Evolutionary conservation across 2,888 invertebrate genomes (phyloP).

Genomic region (Dorcus hopei): DNA sequence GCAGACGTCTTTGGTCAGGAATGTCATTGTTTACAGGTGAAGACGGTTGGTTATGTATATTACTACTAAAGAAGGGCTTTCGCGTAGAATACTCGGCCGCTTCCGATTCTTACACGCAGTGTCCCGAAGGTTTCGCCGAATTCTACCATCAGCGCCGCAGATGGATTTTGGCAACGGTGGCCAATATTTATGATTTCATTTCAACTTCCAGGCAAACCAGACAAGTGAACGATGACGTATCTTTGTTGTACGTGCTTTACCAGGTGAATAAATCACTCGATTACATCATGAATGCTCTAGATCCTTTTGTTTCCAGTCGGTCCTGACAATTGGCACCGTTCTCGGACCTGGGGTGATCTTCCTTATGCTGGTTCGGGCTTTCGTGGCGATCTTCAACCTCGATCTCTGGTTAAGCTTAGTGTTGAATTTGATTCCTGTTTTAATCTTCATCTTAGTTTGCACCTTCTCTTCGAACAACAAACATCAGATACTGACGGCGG

Average conservation of each 20-base stretch:
- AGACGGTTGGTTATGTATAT: constrained; percentile 93
- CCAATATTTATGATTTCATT: constrained; percentile 88
- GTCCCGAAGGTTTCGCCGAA: constrained; percentile 88
- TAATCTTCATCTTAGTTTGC: constrained; percentile 65
- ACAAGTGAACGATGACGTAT: constrained; percentile 84
- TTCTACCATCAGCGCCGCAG: constrained; percentile 92
- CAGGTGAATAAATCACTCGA: constrained; percentile 50
- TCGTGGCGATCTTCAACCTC: constrained; percentile 73
- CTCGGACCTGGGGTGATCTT: constrained; percentile 82
- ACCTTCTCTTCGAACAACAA: constrained; percentile 56
- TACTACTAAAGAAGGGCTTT: constrained; percentile 87
- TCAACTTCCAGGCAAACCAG: constrained; percentile 75
- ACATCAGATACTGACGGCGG: constrained; percentile 60
- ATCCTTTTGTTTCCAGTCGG: constrained; percentile 56
- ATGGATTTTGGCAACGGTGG: constrained; percentile 96
- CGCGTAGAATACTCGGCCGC: constrained; percentile 94
- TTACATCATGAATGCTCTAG: constrained; percentile 27
- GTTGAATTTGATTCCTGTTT: constrained; percentile 66
- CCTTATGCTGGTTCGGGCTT: constrained; percentile 78
- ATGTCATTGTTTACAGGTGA: constrained; percentile 60
- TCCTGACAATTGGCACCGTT: constrained; percentile 71
- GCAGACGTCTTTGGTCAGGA: background rate
- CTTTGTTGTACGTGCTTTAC: constrained; percentile 73
- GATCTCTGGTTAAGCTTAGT: constrained; percentile 65
- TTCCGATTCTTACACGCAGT: constrained; percentile 91